Conservation (phyloP, 2,113 vertebrate genomes). For the Notiomystis cincta region DNA sequence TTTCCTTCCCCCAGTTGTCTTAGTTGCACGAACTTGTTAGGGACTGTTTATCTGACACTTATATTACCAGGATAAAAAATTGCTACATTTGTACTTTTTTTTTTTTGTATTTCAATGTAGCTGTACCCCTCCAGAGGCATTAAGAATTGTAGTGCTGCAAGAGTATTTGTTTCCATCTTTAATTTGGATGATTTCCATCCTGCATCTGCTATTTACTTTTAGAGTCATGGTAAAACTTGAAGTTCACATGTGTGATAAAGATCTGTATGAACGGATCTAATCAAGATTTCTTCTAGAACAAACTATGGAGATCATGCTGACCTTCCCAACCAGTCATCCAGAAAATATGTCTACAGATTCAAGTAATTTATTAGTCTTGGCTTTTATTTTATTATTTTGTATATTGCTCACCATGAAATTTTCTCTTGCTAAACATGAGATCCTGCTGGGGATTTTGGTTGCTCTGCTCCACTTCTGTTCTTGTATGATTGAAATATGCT, state of each 20-base stretch:
- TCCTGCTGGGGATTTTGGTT: constrained; percentile 33
- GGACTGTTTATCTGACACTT: not conserved
- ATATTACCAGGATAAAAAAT: not conserved
- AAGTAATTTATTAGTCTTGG: constrained; percentile 40
- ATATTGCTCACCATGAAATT: not conserved
- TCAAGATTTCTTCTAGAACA: constrained; percentile 49
- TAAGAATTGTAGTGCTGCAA: not conserved
- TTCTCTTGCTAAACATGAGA: constrained; percentile 17
- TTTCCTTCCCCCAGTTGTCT: not conserved
- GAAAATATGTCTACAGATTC: constrained; percentile 24
- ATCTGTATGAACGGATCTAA: constrained; percentile 7
- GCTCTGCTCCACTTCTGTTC: not conserved
- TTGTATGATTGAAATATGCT: not conserved
- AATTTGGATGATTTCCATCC: constrained; percentile 28
- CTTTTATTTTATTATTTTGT: constrained; percentile 25
- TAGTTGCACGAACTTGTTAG: not conserved
- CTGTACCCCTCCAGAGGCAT: not conserved
- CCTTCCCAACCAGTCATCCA: not conserved
- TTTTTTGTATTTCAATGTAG: not conserved
- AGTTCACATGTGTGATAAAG: constrained; percentile 39
- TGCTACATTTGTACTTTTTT: not conserved
- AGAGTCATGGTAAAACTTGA: not conserved
- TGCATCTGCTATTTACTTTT: constrained; percentile 45
- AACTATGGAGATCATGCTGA: not conserved
- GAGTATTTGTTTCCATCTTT: constrained; percentile 38